phyloP scores from a whole-genome alignment of 2,888 invertebrate genomes.

The Drosophila sordidula region DNA sequence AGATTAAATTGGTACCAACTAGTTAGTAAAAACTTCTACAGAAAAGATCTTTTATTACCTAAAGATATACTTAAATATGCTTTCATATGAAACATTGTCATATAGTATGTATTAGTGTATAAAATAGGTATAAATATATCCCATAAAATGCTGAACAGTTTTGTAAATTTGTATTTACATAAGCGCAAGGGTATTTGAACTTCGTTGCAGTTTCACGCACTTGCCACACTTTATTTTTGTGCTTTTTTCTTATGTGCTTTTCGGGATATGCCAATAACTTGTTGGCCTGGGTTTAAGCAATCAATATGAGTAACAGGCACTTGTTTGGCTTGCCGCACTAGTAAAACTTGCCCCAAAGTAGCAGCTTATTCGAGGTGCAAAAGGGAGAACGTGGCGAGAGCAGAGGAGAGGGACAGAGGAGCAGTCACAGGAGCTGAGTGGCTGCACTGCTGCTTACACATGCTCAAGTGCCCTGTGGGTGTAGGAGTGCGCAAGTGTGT shows the following conservation, averaged over 20 bases:
- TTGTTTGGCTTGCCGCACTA: slow-evolving; percentile 70
- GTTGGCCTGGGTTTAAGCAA: slow-evolving; percentile 53
- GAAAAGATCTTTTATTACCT: too few species aligned
- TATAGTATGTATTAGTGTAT: too few species aligned
- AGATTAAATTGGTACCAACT: too few species aligned
- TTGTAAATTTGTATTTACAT: background rate
- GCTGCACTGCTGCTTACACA: slow-evolving; percentile 50
- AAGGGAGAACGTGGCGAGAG: slow-evolving; percentile 6
- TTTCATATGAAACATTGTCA: too few species aligned
- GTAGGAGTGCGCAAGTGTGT: background rate
- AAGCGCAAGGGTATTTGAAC: slow-evolving; percentile 3
- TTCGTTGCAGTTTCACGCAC: background rate
- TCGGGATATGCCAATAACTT: slow-evolving; percentile 39
- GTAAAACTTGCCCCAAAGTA: slow-evolving; percentile 66
- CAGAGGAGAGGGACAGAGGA: background rate
- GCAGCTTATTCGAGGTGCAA: slow-evolving; percentile 55
- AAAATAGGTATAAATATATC: too few species aligned
- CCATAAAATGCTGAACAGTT: too few species aligned
- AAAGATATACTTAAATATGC: too few species aligned
- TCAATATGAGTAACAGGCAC: slow-evolving; percentile 66
- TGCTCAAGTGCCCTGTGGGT: slow-evolving; percentile 53
- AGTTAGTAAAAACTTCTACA: too few species aligned
- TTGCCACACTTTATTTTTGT: background rate
- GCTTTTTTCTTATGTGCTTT: slow-evolving; percentile 1
- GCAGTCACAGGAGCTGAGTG: slow-evolving; percentile 22